Evolutionary conservation across 1,140 invertebrate genomes (phyloP).

Genomic region (Caenorhabditis brenneri): DNA sequence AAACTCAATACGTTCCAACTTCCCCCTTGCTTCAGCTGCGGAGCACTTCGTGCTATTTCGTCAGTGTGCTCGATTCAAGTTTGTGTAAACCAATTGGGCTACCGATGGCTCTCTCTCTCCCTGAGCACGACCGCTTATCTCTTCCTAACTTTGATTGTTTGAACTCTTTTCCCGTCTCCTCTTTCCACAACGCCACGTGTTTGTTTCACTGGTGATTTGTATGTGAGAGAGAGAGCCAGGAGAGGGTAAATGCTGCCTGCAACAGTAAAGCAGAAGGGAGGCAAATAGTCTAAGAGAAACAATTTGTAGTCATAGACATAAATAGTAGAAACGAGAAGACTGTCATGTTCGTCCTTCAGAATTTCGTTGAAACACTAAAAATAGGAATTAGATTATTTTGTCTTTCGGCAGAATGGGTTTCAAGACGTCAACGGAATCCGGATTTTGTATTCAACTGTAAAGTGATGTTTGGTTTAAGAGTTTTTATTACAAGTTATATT

Average conservation of each 20-base stretch:
- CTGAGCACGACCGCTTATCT: not conserved
- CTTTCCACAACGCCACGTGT: slow-evolving; percentile 3
- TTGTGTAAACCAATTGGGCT: slow-evolving; percentile 28
- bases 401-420: too few species aligned
- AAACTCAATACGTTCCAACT: not conserved
- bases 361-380: slow-evolving; percentile 23
- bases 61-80: not conserved
- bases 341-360: not conserved
- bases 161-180: not conserved
- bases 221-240: not conserved
- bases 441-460: too few species aligned
- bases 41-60: not conserved
- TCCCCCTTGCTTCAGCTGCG: not conserved
- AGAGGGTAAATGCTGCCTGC: not conserved
- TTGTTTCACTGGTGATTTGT: not conserved
- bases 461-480: too few species aligned
- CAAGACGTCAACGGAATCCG: too few species aligned
- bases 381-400: not conserved
- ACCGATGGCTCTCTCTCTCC: not conserved
- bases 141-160: slow-evolving; percentile 8
- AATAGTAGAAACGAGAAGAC: not conserved
- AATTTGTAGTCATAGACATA: not conserved
- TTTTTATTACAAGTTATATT: too few species aligned
- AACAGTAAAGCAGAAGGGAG: not conserved
- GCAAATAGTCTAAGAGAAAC: not conserved